Evolutionary conservation across 2,113 vertebrate species (phyloP).

Genomic region (Syngnathus floridae): DNA sequence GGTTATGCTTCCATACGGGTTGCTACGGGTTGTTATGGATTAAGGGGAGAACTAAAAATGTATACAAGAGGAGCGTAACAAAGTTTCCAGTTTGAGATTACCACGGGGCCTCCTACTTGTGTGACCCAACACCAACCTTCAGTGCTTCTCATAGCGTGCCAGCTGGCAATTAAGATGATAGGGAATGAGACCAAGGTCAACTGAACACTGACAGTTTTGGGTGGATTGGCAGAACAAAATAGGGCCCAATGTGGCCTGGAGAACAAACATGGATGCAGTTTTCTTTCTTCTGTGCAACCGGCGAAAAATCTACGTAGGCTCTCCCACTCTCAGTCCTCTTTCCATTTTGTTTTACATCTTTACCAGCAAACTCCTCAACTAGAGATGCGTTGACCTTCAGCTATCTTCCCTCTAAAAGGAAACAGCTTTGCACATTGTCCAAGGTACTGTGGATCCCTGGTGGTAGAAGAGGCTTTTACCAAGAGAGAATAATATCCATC

Average conservation of each 20-base stretch:
- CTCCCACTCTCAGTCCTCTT: conserved; percentile 4
- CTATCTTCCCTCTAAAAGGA: conserved; percentile 12
- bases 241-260: conserved; percentile 14
- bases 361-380: conserved; percentile 16
- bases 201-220: neutral
- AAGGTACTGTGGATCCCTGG: conserved; percentile 39
- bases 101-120: conserved; percentile 27
- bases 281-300: conserved; percentile 1
- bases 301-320: conserved; percentile 7
- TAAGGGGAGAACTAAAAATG: neutral
- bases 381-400: conserved; percentile 46
- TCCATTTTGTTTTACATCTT: conserved; percentile 12
- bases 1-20: neutral
- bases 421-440: conserved; percentile 29
- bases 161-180: conserved; percentile 22
- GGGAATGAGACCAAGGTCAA: conserved; percentile 18
- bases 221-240: neutral
- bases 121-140: conserved; percentile 18
- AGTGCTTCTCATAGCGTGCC: conserved; percentile 17
- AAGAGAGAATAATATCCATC: conserved; percentile 42
- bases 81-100: neutral
- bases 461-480: conserved; percentile 39
- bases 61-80: neutral
- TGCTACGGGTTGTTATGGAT: neutral
- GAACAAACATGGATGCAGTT: conserved; percentile 1